Conservation (phyloP, 1,140 invertebrate species). For the Cyclargus thomasi region DNA sequence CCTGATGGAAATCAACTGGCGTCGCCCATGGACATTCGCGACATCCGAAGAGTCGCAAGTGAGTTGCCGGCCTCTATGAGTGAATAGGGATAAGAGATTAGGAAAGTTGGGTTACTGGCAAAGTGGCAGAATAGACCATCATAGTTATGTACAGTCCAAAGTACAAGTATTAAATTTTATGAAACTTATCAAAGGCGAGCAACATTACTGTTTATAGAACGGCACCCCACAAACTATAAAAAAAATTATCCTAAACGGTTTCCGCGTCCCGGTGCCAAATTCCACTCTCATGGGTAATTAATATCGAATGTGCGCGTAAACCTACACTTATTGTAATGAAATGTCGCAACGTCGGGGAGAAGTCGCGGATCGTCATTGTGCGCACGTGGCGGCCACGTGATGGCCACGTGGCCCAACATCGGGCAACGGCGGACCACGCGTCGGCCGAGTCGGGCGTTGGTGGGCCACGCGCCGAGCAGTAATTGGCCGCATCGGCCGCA, state of each 20-base stretch:
- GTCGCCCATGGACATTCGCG: too few species aligned
- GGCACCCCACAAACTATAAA: background rate
- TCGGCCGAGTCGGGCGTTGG: too few species aligned
- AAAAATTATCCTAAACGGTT: background rate
- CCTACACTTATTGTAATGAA: background rate
- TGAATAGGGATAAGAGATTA: too few species aligned
- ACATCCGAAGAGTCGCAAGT: too few species aligned
- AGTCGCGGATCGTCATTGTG: conserved; percentile 7
- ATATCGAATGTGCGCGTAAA: background rate
- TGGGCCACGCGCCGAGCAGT: conserved; percentile 34
- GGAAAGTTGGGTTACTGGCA: too few species aligned
- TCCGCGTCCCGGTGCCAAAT: background rate
- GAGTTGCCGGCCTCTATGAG: too few species aligned
- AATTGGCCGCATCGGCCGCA: conserved; percentile 36
- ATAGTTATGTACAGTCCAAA: too few species aligned
- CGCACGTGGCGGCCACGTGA: conserved; percentile 24
- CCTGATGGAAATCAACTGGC: too few species aligned
- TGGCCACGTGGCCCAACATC: conserved; percentile 23
- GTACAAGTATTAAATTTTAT: too few species aligned
- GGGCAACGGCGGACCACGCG: too few species aligned
- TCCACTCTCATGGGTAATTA: conserved; percentile 1
- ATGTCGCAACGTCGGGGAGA: conserved; percentile 2
- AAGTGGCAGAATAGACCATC: too few species aligned
- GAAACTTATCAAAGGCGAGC: too few species aligned
- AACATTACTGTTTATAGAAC: background rate